Conservation (phyloP, 2,797 vertebrate species). For the Chrosomus eos region DNA sequence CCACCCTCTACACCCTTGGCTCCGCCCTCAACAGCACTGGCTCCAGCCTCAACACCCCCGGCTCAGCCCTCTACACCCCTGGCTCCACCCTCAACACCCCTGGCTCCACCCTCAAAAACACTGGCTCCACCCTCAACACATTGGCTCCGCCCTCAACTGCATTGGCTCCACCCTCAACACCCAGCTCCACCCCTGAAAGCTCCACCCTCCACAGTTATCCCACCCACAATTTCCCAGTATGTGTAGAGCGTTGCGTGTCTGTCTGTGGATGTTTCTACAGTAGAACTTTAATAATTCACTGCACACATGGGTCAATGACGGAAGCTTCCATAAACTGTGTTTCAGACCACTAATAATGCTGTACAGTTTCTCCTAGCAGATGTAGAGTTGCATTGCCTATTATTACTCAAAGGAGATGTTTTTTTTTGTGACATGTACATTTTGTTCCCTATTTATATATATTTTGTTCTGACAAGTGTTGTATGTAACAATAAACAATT, state of each 20-base stretch:
- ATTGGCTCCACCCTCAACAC: no score
- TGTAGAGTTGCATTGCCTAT: conserved; percentile 61
- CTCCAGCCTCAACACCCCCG: no score
- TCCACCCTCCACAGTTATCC: conserved; percentile 31
- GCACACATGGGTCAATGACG: conserved; percentile 59
- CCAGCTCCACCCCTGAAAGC: neutral
- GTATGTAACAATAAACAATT: conserved; percentile 74
- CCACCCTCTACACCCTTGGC: no score
- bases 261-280: conserved; percentile 51
- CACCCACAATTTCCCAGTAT: neutral
- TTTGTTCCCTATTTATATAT: conserved; percentile 79
- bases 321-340: conserved; percentile 59
- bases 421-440: conserved; percentile 71
- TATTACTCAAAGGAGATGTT: conserved; percentile 56
- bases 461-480: conserved; percentile 75
- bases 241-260: conserved; percentile 30
- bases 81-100: no score
- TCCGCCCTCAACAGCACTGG: no score
- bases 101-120: no score
- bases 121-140: no score
- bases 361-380: conserved; percentile 65
- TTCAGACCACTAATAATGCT: conserved; percentile 67
- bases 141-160: no score
- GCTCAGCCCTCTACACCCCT: no score
- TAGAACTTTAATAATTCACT: conserved; percentile 46